phyloP scores from a whole-genome alignment of 2,888 invertebrate genomes.

The Nemotelus pantherinus region DNA sequence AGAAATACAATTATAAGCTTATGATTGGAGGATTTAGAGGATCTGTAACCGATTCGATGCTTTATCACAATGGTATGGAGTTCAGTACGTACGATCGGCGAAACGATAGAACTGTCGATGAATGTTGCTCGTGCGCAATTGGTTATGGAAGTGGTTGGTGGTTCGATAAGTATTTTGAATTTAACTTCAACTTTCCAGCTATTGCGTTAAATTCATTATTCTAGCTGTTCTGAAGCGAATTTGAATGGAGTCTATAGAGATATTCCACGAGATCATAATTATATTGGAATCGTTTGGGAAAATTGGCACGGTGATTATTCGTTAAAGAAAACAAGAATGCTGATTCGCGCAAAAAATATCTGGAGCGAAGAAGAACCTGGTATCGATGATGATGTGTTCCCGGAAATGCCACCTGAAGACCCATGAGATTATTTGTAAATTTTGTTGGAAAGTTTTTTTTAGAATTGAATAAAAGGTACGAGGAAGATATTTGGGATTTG shows the following conservation, averaged over 20 bases:
- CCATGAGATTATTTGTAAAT: conserved; percentile 44
- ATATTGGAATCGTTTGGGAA: conserved; percentile 70
- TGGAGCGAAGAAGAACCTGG: conserved; percentile 32
- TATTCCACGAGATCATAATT: conserved; percentile 64
- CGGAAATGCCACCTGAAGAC: conserved; percentile 47
- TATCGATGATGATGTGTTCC: conserved; percentile 33
- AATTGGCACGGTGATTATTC: conserved; percentile 70
- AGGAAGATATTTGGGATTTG: too few species aligned
- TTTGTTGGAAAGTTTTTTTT: background rate
- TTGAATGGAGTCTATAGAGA: conserved; percentile 68
- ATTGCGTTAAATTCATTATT: background rate
- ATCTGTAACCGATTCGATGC: conserved; percentile 67
- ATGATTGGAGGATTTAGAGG: conserved; percentile 66
- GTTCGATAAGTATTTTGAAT: conserved; percentile 66
- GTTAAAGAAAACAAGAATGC: conserved; percentile 67
- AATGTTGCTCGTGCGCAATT: conserved; percentile 68
- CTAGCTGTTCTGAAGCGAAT: conserved; percentile 69
- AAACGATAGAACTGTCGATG: conserved; percentile 65
- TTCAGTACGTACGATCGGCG: conserved; percentile 64
- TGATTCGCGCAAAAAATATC: conserved; percentile 57
- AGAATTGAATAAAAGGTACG: background rate
- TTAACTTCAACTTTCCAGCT: background rate
- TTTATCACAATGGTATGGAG: conserved; percentile 66
- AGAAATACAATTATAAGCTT: conserved; percentile 65
- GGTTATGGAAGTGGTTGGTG: conserved; percentile 72